A percentile compares a stretch with the other conserved stretches of the same genome.
phyloP scores from a whole-genome alignment of 2,113 vertebrate species.

The Gallinago media region DNA sequence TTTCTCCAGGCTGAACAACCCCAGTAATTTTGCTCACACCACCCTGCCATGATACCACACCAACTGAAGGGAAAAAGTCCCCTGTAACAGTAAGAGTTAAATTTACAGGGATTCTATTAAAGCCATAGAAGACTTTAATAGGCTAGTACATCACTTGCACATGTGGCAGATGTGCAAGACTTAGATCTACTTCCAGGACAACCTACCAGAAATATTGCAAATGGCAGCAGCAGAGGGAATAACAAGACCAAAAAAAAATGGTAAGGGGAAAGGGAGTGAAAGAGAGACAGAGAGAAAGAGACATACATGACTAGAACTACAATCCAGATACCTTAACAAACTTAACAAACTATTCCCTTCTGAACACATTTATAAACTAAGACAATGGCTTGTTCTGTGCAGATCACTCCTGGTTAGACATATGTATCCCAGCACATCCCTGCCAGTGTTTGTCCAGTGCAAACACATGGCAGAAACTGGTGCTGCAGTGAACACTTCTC shows the following conservation, averaged over 20 bases:
- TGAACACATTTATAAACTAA: neutral
- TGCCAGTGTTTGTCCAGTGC: accelerated
- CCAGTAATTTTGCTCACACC: too few relatives aligned
- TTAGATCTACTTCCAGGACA: neutral
- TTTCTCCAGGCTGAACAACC: neutral
- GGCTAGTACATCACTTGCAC: accelerated
- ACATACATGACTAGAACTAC: neutral
- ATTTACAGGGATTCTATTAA: neutral
- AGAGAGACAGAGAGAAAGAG: neutral
- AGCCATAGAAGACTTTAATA: neutral
- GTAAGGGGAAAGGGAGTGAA: accelerated
- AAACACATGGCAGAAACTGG: neutral
- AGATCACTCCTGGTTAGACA: neutral
- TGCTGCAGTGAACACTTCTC: neutral
- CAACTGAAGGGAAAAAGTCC: neutral
- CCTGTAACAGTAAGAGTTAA: neutral
- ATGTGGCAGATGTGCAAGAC: neutral
- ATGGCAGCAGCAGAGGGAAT: neutral
- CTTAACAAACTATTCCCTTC: neutral
- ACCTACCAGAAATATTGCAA: neutral
- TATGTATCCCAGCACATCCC: neutral
- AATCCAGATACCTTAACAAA: neutral
- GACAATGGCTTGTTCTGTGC: neutral
- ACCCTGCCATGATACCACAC: neutral
- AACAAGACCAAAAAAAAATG: neutral